Conservation (phyloP, 1,140 invertebrate genomes). For the Polyergus mexicanus region DNA sequence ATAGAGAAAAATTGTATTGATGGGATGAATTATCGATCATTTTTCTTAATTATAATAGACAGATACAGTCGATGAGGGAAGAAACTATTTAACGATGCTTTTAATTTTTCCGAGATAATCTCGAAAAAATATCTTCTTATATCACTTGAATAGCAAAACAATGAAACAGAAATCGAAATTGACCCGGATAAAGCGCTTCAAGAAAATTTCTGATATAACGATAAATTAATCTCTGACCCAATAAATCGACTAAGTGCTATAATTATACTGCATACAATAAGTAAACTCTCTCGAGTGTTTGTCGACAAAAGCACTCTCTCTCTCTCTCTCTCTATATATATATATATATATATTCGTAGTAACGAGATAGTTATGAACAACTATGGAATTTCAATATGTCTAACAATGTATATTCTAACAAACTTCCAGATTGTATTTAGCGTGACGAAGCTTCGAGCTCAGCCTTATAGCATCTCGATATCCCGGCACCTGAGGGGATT, state of each 20-base stretch:
- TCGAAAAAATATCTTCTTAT: neutral
- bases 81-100: neutral
- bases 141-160: neutral
- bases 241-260: neutral
- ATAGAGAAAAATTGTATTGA: conserved; percentile 9
- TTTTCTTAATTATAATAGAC: neutral
- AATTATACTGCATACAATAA: neutral
- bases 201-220: neutral
- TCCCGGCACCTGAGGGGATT: conserved; percentile 11
- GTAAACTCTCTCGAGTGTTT: conserved; percentile 11
- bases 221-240: neutral
- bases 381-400: conserved; percentile 3
- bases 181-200: neutral
- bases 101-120: neutral
- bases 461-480: conserved; percentile 14
- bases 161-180: neutral
- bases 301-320: neutral
- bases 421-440: conserved; percentile 2
- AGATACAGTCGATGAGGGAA: neutral
- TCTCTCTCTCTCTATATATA: too few species aligned
- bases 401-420: too few species aligned
- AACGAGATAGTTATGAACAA: neutral
- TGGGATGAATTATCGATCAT: neutral
- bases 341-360: too few species aligned
- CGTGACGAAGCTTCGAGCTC: neutral